Conservation (phyloP, 2,113 vertebrate genomes). For the Myodes glareolus region DNA sequence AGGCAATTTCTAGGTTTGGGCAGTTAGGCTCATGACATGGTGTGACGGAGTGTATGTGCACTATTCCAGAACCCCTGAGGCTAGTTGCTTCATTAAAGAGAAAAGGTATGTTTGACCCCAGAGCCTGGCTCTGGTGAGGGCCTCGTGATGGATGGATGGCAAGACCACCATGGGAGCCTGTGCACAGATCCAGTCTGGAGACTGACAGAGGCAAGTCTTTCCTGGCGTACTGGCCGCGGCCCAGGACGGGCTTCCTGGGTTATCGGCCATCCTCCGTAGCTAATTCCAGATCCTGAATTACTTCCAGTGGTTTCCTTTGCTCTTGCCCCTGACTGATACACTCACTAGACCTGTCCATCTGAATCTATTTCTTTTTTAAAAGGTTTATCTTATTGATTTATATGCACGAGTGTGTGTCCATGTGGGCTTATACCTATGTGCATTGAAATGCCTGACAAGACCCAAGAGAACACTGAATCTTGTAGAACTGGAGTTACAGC, state of each 20-base stretch:
- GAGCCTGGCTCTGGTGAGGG: neutral
- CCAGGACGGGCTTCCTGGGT: neutral
- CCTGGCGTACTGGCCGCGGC: neutral
- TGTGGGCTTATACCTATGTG: neutral
- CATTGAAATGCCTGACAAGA: neutral
- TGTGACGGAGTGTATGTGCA: neutral
- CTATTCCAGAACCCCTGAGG: neutral
- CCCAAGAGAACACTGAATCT: neutral
- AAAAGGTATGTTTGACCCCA: neutral
- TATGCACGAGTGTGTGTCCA: neutral
- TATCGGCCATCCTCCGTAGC: neutral
- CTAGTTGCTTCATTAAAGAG: neutral
- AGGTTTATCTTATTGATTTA: neutral
- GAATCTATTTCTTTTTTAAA: neutral
- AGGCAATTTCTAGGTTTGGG: neutral
- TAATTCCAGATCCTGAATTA: neutral
- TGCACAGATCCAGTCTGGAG: neutral
- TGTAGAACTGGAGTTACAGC: neutral
- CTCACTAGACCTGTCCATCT: neutral
- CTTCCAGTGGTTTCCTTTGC: neutral
- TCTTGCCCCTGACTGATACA: neutral
- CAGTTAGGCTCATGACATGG: neutral
- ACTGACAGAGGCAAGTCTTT: neutral
- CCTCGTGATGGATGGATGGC: neutral
- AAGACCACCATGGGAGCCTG: neutral